Evolutionary conservation across 2,113 vertebrate genomes (phyloP).

Genomic region (Malurus elegans): DNA sequence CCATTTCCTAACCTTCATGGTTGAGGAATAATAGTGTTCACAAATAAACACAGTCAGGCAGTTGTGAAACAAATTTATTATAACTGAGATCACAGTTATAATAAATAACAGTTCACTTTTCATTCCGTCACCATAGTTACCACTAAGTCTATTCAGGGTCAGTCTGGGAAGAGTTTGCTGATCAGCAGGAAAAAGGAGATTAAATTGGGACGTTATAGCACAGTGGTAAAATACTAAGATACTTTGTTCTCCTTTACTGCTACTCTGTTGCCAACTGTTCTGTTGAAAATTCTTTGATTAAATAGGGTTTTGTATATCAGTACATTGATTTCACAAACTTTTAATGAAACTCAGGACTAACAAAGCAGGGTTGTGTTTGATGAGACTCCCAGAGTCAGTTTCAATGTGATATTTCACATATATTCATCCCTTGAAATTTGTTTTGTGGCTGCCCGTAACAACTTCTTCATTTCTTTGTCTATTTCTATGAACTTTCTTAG

Average conservation of each 20-base stretch:
- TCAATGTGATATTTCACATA: background rate
- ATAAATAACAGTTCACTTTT: background rate
- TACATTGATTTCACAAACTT: background rate
- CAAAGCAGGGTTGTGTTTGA: background rate
- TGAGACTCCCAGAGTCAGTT: background rate
- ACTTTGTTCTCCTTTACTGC: background rate
- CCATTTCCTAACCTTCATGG: background rate
- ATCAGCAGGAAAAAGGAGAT: background rate
- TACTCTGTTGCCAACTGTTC: background rate
- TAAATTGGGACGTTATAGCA: background rate
- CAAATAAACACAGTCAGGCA: background rate
- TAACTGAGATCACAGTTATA: background rate
- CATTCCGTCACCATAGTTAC: background rate
- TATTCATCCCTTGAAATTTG: background rate
- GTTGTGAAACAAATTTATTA: background rate
- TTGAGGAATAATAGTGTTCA: background rate
- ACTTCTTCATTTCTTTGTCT: background rate
- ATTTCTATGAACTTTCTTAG: background rate
- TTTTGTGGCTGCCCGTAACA: background rate
- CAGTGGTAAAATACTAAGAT: background rate
- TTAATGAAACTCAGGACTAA: background rate
- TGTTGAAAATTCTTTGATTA: background rate
- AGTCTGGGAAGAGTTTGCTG: background rate
- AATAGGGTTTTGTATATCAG: background rate
- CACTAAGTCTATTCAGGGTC: background rate